Conservation (phyloP, 2,113 vertebrate species). For the Malurus cyaneus region DNA sequence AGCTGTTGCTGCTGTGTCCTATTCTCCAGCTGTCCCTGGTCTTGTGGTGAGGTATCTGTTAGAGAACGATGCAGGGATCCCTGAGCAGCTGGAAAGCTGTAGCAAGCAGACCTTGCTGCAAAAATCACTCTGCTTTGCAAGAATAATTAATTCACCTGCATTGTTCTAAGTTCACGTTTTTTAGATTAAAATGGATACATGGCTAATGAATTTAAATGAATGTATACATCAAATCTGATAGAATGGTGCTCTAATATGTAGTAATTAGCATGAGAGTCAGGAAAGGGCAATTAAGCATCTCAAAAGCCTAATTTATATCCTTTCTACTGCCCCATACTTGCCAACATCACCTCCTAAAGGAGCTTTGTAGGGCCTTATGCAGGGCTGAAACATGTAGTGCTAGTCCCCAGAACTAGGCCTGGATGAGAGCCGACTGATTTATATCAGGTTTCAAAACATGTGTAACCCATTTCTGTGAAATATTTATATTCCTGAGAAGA, state of each 20-base stretch:
- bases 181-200: neutral
- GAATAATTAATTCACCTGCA: neutral
- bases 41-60: neutral
- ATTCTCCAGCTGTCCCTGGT: neutral
- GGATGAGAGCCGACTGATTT: constrained; percentile 11
- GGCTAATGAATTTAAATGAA: neutral
- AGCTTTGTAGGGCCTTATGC: neutral
- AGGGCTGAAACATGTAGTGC: neutral
- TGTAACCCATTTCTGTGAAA: constrained; percentile 30
- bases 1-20: neutral
- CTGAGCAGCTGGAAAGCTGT: neutral
- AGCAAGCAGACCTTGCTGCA: neutral
- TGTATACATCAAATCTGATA: neutral
- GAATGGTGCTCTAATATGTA: neutral
- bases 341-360: neutral
- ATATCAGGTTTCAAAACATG: neutral
- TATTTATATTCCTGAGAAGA: constrained; percentile 1
- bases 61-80: neutral
- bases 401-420: neutral
- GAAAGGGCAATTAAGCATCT: neutral
- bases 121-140: neutral
- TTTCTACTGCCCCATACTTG: neutral
- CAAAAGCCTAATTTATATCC: neutral
- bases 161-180: neutral
- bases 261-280: neutral